These are phyloP conservation scores for Trachymyrmex cornetzi DNA, from an alignment of 1,140 invertebrate genomes.

Conservation along the genomic window DNA sequence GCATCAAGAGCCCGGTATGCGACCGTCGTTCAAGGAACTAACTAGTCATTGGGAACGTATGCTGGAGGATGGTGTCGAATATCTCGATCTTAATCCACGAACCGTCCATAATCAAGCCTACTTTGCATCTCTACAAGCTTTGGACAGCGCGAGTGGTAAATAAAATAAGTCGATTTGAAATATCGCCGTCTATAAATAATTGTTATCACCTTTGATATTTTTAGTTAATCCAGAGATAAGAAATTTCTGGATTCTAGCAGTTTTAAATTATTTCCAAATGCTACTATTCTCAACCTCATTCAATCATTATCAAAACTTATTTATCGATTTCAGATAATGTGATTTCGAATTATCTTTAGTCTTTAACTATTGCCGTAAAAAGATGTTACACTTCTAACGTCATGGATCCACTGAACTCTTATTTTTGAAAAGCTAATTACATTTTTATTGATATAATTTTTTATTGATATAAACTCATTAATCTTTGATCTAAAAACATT, in stretches of 20 bases:
- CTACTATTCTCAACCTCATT: background rate
- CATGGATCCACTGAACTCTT: no score
- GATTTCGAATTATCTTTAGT: background rate
- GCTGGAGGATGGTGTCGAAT: slow-evolving; percentile 91
- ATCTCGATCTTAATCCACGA: slow-evolving; percentile 89
- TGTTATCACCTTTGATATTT: background rate
- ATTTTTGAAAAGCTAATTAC: no score
- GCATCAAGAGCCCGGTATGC: slow-evolving; percentile 90
- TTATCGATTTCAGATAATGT: background rate
- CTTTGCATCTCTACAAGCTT: slow-evolving; percentile 82
- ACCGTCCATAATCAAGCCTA: slow-evolving; percentile 89
- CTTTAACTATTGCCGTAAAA: no score
- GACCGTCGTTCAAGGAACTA: slow-evolving; percentile 92
- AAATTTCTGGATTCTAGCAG: background rate
- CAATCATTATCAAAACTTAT: background rate
- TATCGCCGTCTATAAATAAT: background rate
- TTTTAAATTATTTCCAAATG: slow-evolving; percentile 4
- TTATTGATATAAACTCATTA: no score
- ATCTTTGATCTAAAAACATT: no score
- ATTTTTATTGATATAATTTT: no score
- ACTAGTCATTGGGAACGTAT: slow-evolving; percentile 89
- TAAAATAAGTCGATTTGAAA: slow-evolving; percentile 28
- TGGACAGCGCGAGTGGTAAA: slow-evolving; percentile 80
- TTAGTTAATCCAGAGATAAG: background rate
- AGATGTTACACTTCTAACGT: no score